Base-by-base conservation (phyloP, 2,113 vertebrate species). In the Ailuropoda melanoleuca region DNA sequence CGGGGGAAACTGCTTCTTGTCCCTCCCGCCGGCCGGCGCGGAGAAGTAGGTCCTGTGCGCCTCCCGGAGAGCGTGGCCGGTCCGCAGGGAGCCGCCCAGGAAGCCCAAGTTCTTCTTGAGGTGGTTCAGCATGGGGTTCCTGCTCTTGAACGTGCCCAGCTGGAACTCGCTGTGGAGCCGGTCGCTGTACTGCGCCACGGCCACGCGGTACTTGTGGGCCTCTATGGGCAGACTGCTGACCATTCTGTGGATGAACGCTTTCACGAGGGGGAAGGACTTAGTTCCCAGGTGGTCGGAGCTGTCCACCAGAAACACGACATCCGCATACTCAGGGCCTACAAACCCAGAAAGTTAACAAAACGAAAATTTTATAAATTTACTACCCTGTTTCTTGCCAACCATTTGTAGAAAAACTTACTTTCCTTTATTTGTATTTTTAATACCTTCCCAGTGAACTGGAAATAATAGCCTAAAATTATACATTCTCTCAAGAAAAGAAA, bases 291-390 rank as follows among this genome's bases (percentile, higher is more conserved):
- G 48, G 31, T 98, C 94, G 0, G 98, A 99, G 91, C 97, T 97
- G 64, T 98, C 98, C 93, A 98, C 85, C 86, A 99, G 98, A 72
- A 99, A 98, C 34, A 99, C 97, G 4, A 98, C 77, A 39, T 98
- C 98, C 37, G 97, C 97, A 53, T 97, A 97, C 56, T 94, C 39
- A 12, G 97, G 88, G 11, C 94, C 98, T 6, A 23, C 34, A 95
- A 92, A 93, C 68, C 50, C 83, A 96, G 0, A 43, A 58, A 43
- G 37, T 10, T 37, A 88, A 77, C 17, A 77, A 78, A 84, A 34
- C 26, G 37, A 89, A 60, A 58, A 75, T 6, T 62, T n/a, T 72
- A 23, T 46, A 92, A 50, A 48, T 31, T 8, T 53, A 19, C 48
- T 46, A 1, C 26, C 53, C 24, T 37, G 24, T 85, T 91, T 83